A percentile compares a stretch with the other conserved stretches of the same genome.
phyloP scores from a whole-genome alignment of 2,888 invertebrate species.

The Elegia similella region DNA sequence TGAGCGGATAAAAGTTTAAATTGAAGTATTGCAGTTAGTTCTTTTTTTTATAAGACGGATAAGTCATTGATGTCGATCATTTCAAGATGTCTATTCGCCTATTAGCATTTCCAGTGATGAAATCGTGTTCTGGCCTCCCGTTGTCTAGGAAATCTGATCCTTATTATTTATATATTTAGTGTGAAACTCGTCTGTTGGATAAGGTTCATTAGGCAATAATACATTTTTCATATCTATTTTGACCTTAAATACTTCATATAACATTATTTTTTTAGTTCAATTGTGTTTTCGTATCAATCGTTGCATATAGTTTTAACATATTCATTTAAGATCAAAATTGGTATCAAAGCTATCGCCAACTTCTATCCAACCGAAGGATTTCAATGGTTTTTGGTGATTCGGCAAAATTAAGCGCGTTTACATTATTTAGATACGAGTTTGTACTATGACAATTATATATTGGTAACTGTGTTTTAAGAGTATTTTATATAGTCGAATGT shows the following conservation, averaged over 20 bases:
- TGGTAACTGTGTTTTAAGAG: constrained; percentile 38
- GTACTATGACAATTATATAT: constrained; percentile 33
- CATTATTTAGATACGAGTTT: constrained; percentile 37
- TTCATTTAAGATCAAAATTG: constrained; percentile 5
- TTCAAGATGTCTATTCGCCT: constrained; percentile 31
- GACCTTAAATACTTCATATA: neutral
- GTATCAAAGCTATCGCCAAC: neutral
- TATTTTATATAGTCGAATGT: constrained; percentile 48
- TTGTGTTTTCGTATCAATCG: constrained; percentile 6
- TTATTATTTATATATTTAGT: constrained; percentile 35
- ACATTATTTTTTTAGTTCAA: constrained; percentile 1
- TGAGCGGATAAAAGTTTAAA: too few relatives aligned
- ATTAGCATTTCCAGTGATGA: constrained; percentile 40
- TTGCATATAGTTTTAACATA: constrained; percentile 6
- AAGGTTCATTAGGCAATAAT: neutral
- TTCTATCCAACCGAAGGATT: constrained; percentile 16
- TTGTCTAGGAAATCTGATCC: constrained; percentile 30
- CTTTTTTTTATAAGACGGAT: too few relatives aligned
- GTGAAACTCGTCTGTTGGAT: constrained; percentile 30
- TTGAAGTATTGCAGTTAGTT: too few relatives aligned
- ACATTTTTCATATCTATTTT: neutral
- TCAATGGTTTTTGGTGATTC: constrained; percentile 55
- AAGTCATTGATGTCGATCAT: constrained; percentile 29
- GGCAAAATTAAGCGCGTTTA: constrained; percentile 52
- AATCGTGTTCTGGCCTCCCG: constrained; percentile 38